Evolutionary conservation across 2,888 invertebrate species (phyloP).

Genomic region (Chrysolina haemoptera): DNA sequence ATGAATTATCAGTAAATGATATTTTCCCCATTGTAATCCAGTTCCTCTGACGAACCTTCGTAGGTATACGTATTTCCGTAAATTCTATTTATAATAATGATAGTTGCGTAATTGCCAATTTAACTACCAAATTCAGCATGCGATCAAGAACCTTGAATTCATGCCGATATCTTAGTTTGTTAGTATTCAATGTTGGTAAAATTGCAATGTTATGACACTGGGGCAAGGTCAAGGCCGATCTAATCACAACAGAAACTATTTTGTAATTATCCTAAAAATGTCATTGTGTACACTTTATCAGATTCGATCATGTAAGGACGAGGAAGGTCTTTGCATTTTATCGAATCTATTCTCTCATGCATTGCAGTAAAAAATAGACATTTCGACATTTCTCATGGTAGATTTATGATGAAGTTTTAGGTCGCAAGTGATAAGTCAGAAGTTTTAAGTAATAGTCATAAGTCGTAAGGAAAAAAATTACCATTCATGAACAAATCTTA

Average conservation of each 20-base stretch:
- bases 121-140: background rate
- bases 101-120: background rate
- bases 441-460: too few relatives aligned
- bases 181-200: constrained; percentile 4
- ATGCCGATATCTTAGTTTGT: background rate
- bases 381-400: background rate
- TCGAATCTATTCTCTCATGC: background rate
- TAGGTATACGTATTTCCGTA: too few relatives aligned
- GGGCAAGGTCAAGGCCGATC: constrained; percentile 1
- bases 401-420: too few relatives aligned
- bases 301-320: background rate
- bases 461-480: too few relatives aligned
- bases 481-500: too few relatives aligned
- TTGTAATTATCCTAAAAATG: background rate
- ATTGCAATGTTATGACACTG: constrained; percentile 4
- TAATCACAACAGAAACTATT: constrained; percentile 13
- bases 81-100: too few relatives aligned
- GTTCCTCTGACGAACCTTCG: too few relatives aligned
- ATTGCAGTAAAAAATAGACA: background rate
- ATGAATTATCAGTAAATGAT: too few relatives aligned
- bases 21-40: too few relatives aligned
- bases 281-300: background rate
- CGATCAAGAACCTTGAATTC: background rate
- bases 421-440: too few relatives aligned
- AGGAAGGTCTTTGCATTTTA: constrained; percentile 4